phyloP scores from a whole-genome alignment of 2,113 vertebrate species.

The Chascanopsetta lugubris region DNA sequence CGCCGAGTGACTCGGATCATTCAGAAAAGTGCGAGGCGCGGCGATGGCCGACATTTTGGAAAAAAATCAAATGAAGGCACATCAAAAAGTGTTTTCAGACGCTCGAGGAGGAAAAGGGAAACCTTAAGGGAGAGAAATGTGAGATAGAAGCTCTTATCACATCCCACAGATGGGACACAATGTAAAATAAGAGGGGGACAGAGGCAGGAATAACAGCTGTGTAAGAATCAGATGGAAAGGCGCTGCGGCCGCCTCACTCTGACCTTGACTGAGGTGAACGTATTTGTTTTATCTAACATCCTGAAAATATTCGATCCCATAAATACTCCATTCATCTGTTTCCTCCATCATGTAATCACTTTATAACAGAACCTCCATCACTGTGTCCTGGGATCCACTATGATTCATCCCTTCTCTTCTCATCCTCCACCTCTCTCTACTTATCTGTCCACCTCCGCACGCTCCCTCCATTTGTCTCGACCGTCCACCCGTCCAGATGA shows the following conservation, averaged over 20 bases:
- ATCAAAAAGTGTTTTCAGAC: constrained; percentile 23
- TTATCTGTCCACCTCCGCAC: not conserved
- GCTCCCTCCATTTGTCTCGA: constrained; percentile 8
- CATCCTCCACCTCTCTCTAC: constrained; percentile 3
- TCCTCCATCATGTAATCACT: constrained; percentile 5
- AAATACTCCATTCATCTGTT: not conserved
- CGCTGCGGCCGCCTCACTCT: constrained; percentile 23
- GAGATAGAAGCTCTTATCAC: constrained; percentile 30
- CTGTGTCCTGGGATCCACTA: not conserved
- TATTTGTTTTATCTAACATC: constrained; percentile 24
- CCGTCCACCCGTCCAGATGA: constrained; percentile 12
- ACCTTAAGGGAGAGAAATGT: constrained; percentile 12
- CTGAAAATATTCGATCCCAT: constrained; percentile 18
- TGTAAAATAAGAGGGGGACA: constrained; percentile 16
- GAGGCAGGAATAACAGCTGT: constrained; percentile 14
- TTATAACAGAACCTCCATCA: not conserved
- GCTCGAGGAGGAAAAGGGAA: not conserved
- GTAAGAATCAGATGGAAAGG: constrained; percentile 18
- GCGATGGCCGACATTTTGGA: constrained; percentile 15
- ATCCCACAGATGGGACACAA: not conserved
- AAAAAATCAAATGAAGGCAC: too few species aligned
- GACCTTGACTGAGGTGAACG: constrained; percentile 45
- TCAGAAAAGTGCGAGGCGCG: constrained; percentile 10
- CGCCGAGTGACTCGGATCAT: constrained; percentile 9
- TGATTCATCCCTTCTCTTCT: constrained; percentile 13